Evolutionary conservation across 2,113 vertebrate species (phyloP).

Genomic region (Genyomyrus donnyi): DNA sequence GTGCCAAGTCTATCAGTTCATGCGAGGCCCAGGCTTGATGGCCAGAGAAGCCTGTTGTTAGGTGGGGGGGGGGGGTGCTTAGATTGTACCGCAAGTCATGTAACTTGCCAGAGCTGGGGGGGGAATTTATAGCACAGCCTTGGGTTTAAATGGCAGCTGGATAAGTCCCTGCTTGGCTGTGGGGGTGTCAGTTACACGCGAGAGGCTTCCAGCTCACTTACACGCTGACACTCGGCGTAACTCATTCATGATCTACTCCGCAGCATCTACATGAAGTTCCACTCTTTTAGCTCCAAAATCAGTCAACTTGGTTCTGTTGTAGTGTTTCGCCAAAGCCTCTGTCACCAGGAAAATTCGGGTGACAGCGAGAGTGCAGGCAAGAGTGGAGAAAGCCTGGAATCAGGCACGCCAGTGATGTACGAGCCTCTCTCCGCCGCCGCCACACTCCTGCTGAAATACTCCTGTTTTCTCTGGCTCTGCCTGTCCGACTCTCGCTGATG

Average conservation of each 20-base stretch:
- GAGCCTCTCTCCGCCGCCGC: background rate
- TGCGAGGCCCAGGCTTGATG: background rate
- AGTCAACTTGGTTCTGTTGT: slow-evolving; percentile 37
- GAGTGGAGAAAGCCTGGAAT: background rate
- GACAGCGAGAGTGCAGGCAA: slow-evolving; percentile 42
- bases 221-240: background rate
- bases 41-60: background rate
- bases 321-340: slow-evolving; percentile 35
- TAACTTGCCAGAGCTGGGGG: slow-evolving; percentile 35
- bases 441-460: background rate
- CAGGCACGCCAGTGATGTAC: background rate
- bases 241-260: background rate
- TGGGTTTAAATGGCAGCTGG: slow-evolving; percentile 44
- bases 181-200: slow-evolving; percentile 28
- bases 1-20: background rate
- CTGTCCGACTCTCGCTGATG: background rate
- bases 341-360: slow-evolving; percentile 49
- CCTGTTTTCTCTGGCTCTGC: background rate
- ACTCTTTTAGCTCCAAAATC: slow-evolving; percentile 39
- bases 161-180: slow-evolving; percentile 43
- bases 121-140: slow-evolving; percentile 36
- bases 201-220: background rate
- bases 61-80: slow-evolving; percentile 7
- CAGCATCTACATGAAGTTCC: slow-evolving; percentile 29
- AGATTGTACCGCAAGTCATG: slow-evolving; percentile 21